These are phyloP conservation scores for Galendromus occidentalis DNA, from an alignment of 1,140 invertebrate genomes.

Conservation along the genomic window DNA sequence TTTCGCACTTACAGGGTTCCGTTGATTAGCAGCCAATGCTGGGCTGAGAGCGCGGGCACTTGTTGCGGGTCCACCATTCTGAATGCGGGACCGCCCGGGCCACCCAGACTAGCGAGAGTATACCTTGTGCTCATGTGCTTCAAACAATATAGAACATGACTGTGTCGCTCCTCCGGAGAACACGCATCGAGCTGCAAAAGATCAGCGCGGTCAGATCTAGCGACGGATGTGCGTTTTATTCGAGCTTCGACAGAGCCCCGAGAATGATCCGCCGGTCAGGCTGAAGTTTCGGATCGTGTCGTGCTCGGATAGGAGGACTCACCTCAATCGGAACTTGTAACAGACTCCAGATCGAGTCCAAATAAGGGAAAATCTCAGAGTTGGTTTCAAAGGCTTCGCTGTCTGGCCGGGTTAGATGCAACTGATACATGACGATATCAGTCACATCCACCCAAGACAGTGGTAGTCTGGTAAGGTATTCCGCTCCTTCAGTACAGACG, in stretches of 20 bases:
- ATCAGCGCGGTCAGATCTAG: background rate
- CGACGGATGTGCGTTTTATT: background rate
- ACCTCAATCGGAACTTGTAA: background rate
- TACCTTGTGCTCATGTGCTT: background rate
- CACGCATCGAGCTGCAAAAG: background rate
- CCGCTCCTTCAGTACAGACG: background rate
- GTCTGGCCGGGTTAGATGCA: background rate
- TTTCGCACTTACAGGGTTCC: background rate
- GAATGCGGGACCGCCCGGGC: background rate
- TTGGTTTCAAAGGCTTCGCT: background rate
- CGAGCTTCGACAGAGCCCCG: no score
- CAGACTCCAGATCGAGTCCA: constrained; percentile 2
- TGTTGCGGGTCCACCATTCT: background rate
- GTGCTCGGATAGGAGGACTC: background rate
- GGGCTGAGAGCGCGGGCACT: background rate
- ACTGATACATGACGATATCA: background rate
- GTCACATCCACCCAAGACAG: constrained; percentile 3
- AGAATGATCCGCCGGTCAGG: no score
- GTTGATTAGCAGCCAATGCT: background rate
- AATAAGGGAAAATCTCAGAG: constrained; percentile 2
- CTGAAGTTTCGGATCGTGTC: no score
- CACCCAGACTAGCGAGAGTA: background rate
- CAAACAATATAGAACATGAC: background rate
- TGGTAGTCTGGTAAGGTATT: background rate
- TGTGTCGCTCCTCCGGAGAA: background rate